phyloP scores from a whole-genome alignment of 2,113 vertebrate genomes.

The Sorex araneus region DNA sequence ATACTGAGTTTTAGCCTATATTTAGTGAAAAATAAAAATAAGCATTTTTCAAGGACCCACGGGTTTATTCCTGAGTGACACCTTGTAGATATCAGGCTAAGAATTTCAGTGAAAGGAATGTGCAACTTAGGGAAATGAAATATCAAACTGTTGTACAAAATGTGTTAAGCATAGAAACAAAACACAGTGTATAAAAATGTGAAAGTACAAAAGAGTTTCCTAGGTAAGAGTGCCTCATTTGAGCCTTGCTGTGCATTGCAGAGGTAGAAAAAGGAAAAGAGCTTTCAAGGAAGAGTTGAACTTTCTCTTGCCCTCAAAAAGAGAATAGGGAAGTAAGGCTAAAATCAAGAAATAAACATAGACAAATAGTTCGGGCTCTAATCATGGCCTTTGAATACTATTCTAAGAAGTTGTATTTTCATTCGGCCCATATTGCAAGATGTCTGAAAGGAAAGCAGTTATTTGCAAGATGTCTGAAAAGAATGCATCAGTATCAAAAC shows the following conservation, averaged over 20 bases:
- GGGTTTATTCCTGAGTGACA: neutral
- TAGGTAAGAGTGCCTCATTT: neutral
- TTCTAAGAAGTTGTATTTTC: neutral
- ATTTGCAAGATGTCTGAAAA: neutral
- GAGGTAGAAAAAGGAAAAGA: neutral
- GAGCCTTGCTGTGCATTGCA: neutral
- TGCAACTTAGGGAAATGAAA: neutral
- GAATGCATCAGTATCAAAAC: neutral
- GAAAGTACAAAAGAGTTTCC: neutral
- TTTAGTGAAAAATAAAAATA: slow-evolving; percentile 18
- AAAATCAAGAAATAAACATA: neutral
- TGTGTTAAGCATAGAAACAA: neutral
- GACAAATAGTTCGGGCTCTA: neutral
- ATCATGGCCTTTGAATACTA: slow-evolving; percentile 25
- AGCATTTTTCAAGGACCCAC: neutral
- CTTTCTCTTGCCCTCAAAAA: neutral
- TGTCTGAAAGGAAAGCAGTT: neutral
- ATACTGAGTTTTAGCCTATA: neutral
- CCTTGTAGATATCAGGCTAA: neutral
- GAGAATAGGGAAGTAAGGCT: neutral
- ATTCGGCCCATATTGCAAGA: neutral
- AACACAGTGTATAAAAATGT: neutral
- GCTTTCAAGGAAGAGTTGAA: neutral
- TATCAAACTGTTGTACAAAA: too few relatives aligned
- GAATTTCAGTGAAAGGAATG: neutral